phyloP scores from a whole-genome alignment of 2,113 vertebrate species.

The Reinhardtius hippoglossoides region DNA sequence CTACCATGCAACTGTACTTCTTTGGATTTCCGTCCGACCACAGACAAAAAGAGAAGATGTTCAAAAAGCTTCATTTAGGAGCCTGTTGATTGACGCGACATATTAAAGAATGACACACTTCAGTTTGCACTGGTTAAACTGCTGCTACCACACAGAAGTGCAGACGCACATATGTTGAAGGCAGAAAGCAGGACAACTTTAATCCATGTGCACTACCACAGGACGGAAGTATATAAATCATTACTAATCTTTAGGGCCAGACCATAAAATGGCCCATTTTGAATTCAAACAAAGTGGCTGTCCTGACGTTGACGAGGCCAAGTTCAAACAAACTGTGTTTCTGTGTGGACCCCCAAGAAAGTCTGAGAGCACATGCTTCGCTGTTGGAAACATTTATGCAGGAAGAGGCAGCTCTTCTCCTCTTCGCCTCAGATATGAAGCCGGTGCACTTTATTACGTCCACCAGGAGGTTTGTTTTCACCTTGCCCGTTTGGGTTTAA shows the following conservation, averaged over 20 bases:
- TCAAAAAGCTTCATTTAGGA: conserved; percentile 45
- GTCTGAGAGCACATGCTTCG: conserved; percentile 81
- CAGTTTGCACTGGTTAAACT: conserved; percentile 26
- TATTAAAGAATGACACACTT: conserved; percentile 41
- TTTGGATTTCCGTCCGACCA: conserved; percentile 43
- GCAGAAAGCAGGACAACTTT: conserved; percentile 87
- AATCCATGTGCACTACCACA: conserved; percentile 90
- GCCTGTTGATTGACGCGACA: conserved; percentile 39
- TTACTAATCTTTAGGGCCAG: conserved; percentile 91
- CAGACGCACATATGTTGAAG: conserved; percentile 78
- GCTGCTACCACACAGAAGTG: conserved; percentile 59
- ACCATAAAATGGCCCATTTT: conserved; percentile 91
- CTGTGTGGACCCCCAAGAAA: conserved; percentile 48
- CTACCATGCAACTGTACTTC: conserved; percentile 34
- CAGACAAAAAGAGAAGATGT: conserved; percentile 25
- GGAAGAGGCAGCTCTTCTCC: conserved; percentile 79
- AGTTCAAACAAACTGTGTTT: conserved; percentile 87
- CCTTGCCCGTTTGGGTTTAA: no score
- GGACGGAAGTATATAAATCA: conserved; percentile 94
- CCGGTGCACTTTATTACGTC: no score
- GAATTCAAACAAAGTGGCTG: conserved; percentile 93
- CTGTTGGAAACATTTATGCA: conserved; percentile 84
- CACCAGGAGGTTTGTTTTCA: no score
- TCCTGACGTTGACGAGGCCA: conserved; percentile 88
- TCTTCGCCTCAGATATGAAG: conserved; percentile 72